Conservation (phyloP, 2,797 vertebrate genomes). For the Clarias laeviceps region DNA sequence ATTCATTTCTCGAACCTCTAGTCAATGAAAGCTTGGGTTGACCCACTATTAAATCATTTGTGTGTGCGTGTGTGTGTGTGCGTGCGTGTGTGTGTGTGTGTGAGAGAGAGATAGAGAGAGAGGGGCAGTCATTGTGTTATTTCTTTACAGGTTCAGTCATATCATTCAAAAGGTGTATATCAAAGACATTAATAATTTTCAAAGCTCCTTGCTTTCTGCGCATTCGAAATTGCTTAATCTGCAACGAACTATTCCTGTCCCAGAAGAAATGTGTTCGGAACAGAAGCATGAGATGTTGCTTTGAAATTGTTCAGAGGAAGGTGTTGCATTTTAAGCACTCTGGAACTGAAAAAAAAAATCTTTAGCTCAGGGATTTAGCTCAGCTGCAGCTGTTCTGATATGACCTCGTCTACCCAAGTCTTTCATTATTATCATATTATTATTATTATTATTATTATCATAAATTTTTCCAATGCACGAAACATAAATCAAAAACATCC, state of each 20-base stretch:
- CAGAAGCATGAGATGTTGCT: slow-evolving; percentile 17
- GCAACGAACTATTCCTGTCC: slow-evolving; percentile 1
- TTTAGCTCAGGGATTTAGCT: slow-evolving; percentile 44
- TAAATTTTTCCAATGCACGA: not conserved
- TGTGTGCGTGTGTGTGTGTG: slow-evolving; percentile 59
- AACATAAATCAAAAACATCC: slow-evolving; percentile 1
- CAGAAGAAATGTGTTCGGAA: not conserved
- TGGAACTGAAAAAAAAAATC: slow-evolving; percentile 49
- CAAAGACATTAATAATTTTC: slow-evolving; percentile 5
- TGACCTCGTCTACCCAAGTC: slow-evolving; percentile 62
- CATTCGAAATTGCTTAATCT: slow-evolving; percentile 43
- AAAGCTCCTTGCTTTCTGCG: slow-evolving; percentile 20
- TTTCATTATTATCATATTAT: slow-evolving; percentile 64
- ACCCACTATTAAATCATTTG: slow-evolving; percentile 30
- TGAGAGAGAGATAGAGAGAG: not conserved
- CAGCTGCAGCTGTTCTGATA: slow-evolving; percentile 66
- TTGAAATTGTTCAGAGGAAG: slow-evolving; percentile 45
- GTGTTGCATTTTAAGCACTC: slow-evolving; percentile 59
- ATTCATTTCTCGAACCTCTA: slow-evolving; percentile 27
- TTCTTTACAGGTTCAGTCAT: not conserved
- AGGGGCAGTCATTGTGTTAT: not conserved
- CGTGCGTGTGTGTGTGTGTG: slow-evolving; percentile 54
- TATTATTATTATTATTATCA: slow-evolving; percentile 64
- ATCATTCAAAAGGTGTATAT: not conserved
- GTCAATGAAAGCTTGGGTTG: slow-evolving; percentile 33